A percentile compares a stretch with the other conserved stretches of the same genome.
phyloP scores from a whole-genome alignment of 2,888 invertebrate genomes.

The Drosophila leonis region DNA sequence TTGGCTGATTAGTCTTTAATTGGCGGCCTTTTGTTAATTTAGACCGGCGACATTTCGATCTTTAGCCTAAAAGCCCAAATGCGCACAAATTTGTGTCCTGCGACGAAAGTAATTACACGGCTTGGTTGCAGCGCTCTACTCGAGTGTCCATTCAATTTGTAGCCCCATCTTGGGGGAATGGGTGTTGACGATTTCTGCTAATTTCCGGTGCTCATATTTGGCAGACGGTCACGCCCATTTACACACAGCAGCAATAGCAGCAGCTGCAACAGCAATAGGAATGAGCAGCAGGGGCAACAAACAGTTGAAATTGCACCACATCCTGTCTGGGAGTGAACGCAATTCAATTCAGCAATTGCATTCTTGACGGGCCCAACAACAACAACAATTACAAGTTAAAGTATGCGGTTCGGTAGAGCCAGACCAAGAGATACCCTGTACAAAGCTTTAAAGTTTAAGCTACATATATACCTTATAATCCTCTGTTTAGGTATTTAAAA shows the following conservation, averaged over 20 bases:
- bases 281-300: conserved; percentile 25
- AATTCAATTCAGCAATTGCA: conserved; percentile 71
- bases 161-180: conserved; percentile 23
- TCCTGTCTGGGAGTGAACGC: conserved; percentile 65
- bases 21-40: conserved; percentile 76
- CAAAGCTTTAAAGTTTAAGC: background rate
- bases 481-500: background rate
- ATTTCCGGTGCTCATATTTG: conserved; percentile 79
- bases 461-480: background rate
- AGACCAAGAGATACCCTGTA: background rate
- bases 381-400: conserved; percentile 29
- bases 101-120: conserved; percentile 73
- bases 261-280: conserved; percentile 13
- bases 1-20: conserved; percentile 79
- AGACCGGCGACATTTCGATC: conserved; percentile 62
- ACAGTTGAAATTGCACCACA: conserved; percentile 74
- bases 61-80: conserved; percentile 33
- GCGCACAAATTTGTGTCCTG: conserved; percentile 54
- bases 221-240: conserved; percentile 73
- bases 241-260: conserved; percentile 41
- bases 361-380: conserved; percentile 45
- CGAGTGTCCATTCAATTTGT: conserved; percentile 67
- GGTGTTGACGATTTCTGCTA: conserved; percentile 55
- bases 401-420: rapidly evolving
- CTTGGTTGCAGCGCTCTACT: conserved; percentile 34